Conservation (phyloP, 2,797 vertebrate species). For the Anisognathus igniventris region DNA sequence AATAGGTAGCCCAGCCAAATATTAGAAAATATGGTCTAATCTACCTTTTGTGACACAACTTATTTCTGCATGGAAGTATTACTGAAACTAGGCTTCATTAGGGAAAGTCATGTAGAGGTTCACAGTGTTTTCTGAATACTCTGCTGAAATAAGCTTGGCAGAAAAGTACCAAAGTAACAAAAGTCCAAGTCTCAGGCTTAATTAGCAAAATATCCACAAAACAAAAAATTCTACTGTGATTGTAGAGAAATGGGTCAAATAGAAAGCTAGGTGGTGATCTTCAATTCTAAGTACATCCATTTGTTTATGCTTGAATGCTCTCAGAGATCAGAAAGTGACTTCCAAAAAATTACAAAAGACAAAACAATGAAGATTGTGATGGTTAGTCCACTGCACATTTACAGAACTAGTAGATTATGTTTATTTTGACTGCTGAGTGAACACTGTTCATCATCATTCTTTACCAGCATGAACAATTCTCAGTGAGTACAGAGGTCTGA, state of each 20-base stretch:
- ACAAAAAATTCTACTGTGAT: not conserved
- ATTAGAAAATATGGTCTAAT: not conserved
- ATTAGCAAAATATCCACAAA: not conserved
- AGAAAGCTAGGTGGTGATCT: not conserved
- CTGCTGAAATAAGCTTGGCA: not conserved
- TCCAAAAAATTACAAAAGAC: not conserved
- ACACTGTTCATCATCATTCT: not conserved
- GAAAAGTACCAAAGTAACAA: not conserved
- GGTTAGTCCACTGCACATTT: not conserved
- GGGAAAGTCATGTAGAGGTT: not conserved
- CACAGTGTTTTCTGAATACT: not conserved
- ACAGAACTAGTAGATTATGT: not conserved
- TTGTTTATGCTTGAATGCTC: not conserved
- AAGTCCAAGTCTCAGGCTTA: not conserved
- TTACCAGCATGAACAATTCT: not conserved
- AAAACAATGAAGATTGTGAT: not conserved
- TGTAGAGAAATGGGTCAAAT: not conserved
- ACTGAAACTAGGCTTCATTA: not conserved
- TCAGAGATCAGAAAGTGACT: not conserved
- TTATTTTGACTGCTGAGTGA: not conserved
- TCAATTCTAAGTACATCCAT: not conserved
- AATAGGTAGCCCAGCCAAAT: not conserved
- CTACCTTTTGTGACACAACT: not conserved
- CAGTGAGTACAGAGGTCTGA: not conserved
- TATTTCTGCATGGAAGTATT: not conserved